A percentile compares a stretch with the other conserved stretches of the same genome.
phyloP scores from a whole-genome alignment of 2,797 vertebrate genomes.

The Diplodus puntazzo region DNA sequence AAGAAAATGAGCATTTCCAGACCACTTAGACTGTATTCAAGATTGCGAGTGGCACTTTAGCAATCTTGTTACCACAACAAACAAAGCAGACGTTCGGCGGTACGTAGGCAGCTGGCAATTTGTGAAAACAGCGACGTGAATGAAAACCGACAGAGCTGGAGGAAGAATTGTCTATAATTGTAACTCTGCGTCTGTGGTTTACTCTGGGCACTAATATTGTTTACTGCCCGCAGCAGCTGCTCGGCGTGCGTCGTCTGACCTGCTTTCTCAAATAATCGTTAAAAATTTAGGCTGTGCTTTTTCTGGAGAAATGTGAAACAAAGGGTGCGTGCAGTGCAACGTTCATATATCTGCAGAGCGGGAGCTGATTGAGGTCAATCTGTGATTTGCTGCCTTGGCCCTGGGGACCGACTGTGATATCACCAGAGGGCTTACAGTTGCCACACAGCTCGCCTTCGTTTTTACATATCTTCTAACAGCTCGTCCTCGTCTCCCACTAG shows the following conservation, averaged over 20 bases:
- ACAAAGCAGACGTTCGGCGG: slow-evolving; percentile 1
- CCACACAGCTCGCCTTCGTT: slow-evolving; percentile 34
- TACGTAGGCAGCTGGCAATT: slow-evolving; percentile 15
- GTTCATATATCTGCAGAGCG: slow-evolving; percentile 64
- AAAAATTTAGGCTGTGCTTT: slow-evolving; percentile 18
- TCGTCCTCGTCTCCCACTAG: slow-evolving; percentile 43
- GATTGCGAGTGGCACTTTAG: slow-evolving; percentile 4
- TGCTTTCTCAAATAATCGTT: slow-evolving; percentile 33
- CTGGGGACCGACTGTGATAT: slow-evolving; percentile 57
- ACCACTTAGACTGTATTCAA: slow-evolving; percentile 21
- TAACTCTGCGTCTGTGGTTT: slow-evolving; percentile 5
- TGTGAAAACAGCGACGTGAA: slow-evolving; percentile 36
- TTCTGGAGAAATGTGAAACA: slow-evolving; percentile 41
- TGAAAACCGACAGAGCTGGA: slow-evolving; percentile 1
- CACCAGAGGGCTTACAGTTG: slow-evolving; percentile 61
- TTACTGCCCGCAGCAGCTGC: slow-evolving; percentile 7
- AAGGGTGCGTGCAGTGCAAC: slow-evolving; percentile 31
- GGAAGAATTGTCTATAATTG: slow-evolving; percentile 1
- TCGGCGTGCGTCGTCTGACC: slow-evolving; percentile 19
- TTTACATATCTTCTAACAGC: slow-evolving; percentile 61
- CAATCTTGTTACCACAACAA: slow-evolving; percentile 14
- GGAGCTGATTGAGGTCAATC: slow-evolving; percentile 80
- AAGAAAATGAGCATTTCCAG: slow-evolving; percentile 5
- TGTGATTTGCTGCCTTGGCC: slow-evolving; percentile 78
- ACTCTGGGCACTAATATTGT: slow-evolving; percentile 7